Percentiles rank a stretch among this genome's conserved stretches.
Conservation (phyloP, 2,888 invertebrate species). For the Boloria euphrosyne region DNA sequence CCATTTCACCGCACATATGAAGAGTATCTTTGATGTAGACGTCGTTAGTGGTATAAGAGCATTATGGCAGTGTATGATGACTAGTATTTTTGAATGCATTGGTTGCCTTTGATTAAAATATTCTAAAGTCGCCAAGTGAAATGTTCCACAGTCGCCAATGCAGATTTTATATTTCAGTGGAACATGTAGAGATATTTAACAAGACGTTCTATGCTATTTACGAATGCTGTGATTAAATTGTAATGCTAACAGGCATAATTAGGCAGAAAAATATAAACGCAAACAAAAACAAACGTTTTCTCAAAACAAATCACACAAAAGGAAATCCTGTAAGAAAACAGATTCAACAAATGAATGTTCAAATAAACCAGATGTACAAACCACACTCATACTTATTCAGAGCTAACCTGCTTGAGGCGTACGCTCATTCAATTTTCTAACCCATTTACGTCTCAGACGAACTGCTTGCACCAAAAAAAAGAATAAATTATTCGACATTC, state of each 20-base stretch:
- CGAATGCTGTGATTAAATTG: too few relatives aligned
- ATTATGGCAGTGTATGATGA: slow-evolving; percentile 53
- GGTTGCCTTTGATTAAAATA: slow-evolving; percentile 39
- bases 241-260: too few relatives aligned
- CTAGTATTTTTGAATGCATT: slow-evolving; percentile 42
- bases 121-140: slow-evolving; percentile 22
- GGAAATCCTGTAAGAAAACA: slow-evolving; percentile 33
- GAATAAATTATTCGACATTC: slow-evolving; percentile 62
- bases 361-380: slow-evolving; percentile 53
- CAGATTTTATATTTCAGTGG: not conserved
- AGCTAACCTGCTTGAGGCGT: slow-evolving; percentile 65
- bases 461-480: slow-evolving; percentile 61
- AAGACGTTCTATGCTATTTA: not conserved
- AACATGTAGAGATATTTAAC: not conserved
- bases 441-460: slow-evolving; percentile 80
- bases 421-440: slow-evolving; percentile 81
- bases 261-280: not conserved
- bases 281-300: slow-evolving; percentile 9
- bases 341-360: slow-evolving; percentile 41
- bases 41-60: slow-evolving; percentile 71
- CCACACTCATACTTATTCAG: slow-evolving; percentile 71
- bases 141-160: slow-evolving; percentile 1
- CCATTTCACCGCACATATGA: slow-evolving; percentile 58
- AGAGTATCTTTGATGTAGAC: slow-evolving; percentile 72
- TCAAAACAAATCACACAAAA: slow-evolving; percentile 28